Percentiles rank a stretch among this genome's conserved stretches.
Evolutionary conservation across 64 coral and sea anemone genomes (phyloP).

Genomic region (Pachyseris speciosa): DNA sequence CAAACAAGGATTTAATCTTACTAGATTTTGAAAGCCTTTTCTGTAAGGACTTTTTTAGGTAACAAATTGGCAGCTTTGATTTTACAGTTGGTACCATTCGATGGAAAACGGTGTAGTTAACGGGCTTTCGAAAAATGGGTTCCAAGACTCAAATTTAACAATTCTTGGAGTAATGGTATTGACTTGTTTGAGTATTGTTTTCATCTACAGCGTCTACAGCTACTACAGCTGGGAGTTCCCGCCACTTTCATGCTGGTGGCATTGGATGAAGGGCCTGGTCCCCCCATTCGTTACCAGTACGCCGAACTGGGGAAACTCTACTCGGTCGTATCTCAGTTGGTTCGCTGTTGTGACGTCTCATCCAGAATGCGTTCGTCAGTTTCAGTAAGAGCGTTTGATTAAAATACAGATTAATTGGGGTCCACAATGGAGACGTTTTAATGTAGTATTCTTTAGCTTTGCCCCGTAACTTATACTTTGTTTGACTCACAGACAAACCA

Average conservation of each 20-base stretch:
- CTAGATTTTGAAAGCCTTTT: too few species aligned
- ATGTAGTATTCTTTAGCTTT: too few species aligned
- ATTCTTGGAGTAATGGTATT: too few species aligned
- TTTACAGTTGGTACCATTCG: too few species aligned
- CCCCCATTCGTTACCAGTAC: conserved; percentile 93
- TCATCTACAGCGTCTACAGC: conserved; percentile 71
- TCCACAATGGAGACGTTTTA: too few species aligned
- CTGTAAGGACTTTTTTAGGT: too few species aligned
- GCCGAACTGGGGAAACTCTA: conserved; percentile 97
- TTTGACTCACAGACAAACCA: conserved; percentile 38
- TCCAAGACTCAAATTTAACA: too few species aligned
- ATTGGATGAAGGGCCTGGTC: conserved; percentile 94
- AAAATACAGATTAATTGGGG: neutral
- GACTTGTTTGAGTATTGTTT: neutral
- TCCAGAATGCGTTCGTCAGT: conserved; percentile 78
- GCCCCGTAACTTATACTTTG: neutral
- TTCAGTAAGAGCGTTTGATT: conserved; percentile 37
- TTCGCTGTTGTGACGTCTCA: conserved; percentile 93
- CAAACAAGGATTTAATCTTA: too few species aligned
- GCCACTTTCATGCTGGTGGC: conserved; percentile 94
- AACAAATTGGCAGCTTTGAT: too few species aligned
- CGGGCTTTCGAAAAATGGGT: too few species aligned
- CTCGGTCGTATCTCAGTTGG: conserved; percentile 86
- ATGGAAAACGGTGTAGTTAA: too few species aligned
- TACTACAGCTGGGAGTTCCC: conserved; percentile 85